These are phyloP conservation scores for Chelmon rostratus DNA, from an alignment of 2,797 vertebrate genomes.

Conservation along the genomic window DNA sequence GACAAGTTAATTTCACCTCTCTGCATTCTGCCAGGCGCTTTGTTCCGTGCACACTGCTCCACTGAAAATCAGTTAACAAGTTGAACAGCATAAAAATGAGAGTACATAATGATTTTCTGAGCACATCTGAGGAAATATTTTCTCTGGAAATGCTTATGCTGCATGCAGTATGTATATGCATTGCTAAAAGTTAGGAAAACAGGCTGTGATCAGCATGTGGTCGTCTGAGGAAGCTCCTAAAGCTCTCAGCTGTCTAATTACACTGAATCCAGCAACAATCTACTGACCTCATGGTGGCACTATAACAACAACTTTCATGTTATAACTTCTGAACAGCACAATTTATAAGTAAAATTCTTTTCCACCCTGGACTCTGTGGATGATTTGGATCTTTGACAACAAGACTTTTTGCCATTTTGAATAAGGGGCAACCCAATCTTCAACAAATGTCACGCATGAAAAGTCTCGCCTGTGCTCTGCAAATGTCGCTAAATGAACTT, in stretches of 20 bases:
- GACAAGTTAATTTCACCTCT: slow-evolving; percentile 21
- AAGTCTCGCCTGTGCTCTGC: no score
- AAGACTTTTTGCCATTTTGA: no score
- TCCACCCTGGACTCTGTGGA: no score
- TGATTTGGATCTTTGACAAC: background rate
- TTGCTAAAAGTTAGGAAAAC: background rate
- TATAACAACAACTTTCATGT: no score
- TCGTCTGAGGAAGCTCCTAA: background rate
- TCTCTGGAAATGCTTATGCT: background rate
- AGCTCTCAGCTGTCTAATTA: background rate
- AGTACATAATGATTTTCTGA: background rate
- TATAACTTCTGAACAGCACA: no score
- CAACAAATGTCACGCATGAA: no score
- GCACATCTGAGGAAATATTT: background rate
- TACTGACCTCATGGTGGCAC: no score
- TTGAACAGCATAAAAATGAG: slow-evolving; percentile 11
- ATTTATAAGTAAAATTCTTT: no score
- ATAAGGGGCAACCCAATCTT: no score
- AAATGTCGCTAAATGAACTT: no score
- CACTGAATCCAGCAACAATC: no score
- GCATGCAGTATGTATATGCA: background rate
- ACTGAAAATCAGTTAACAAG: slow-evolving; percentile 35
- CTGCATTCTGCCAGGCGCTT: slow-evolving; percentile 1
- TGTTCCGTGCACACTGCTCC: background rate
- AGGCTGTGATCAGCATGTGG: background rate